Conservation (phyloP, 2,113 vertebrate species). For the Oncorhynchus gorbuscha region DNA sequence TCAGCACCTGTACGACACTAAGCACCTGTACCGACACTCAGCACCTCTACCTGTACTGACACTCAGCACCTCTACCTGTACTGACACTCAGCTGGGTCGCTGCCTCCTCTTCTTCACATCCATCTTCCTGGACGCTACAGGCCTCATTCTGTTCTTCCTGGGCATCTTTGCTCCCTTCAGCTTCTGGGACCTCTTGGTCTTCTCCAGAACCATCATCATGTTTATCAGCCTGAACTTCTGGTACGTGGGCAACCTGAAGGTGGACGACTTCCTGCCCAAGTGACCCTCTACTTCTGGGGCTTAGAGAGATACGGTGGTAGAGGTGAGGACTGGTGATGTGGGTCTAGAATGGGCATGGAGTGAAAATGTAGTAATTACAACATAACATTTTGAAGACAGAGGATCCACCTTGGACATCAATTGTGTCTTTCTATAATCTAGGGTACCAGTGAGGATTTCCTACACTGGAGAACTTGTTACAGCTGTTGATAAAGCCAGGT, state of each 20-base stretch:
- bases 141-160: slow-evolving; percentile 77
- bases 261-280: slow-evolving; percentile 52
- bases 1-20: too few relatives aligned
- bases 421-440: too few relatives aligned
- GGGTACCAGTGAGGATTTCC: too few relatives aligned
- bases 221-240: slow-evolving; percentile 80
- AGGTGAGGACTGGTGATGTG: too few relatives aligned
- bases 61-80: too few relatives aligned
- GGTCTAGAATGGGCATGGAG: too few relatives aligned
- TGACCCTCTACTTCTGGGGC: slow-evolving; percentile 17
- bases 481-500: too few relatives aligned
- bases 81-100: slow-evolving; percentile 47
- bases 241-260: slow-evolving; percentile 81
- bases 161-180: slow-evolving; percentile 68
- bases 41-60: background rate
- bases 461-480: too few relatives aligned
- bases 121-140: slow-evolving; percentile 62
- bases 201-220: slow-evolving; percentile 73
- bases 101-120: slow-evolving; percentile 64
- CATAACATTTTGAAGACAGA: too few relatives aligned
- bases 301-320: background rate
- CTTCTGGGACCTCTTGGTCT: slow-evolving; percentile 83
- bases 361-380: too few relatives aligned
- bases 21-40: too few relatives aligned
- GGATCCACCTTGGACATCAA: too few relatives aligned